Conservation (phyloP, 1,140 invertebrate species). For the Drosophila sechellia region DNA sequence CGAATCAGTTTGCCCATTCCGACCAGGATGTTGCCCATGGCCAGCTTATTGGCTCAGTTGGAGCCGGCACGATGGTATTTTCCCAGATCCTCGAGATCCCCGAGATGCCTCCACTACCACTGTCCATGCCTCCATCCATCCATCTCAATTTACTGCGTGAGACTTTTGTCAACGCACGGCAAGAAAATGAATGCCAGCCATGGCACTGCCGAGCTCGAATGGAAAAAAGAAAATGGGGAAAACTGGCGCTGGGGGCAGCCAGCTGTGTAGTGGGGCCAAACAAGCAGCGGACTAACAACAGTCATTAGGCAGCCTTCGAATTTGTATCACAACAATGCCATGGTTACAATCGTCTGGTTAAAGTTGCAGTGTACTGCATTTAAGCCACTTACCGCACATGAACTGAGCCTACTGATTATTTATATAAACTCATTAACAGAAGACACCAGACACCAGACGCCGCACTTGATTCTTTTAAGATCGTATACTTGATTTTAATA, state of each 20-base stretch:
- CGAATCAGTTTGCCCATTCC: slow-evolving; percentile 30
- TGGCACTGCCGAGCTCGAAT: background rate
- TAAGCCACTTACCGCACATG: no score
- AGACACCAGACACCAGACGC: no score
- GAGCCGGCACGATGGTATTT: slow-evolving; percentile 2
- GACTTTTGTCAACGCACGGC: slow-evolving; percentile 60
- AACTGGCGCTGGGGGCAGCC: background rate
- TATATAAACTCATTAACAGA: no score
- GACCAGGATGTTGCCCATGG: slow-evolving; percentile 19
- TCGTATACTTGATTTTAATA: no score
- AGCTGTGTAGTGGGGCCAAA: background rate
- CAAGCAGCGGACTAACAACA: background rate
- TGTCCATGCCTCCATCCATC: slow-evolving; percentile 29
- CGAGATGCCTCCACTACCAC: background rate
- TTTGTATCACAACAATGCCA: background rate
- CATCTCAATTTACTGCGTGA: slow-evolving; percentile 64
- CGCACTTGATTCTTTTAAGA: no score
- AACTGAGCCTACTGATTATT: no score
- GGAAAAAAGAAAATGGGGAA: slow-evolving; percentile 5
- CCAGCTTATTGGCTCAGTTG: slow-evolving; percentile 45
- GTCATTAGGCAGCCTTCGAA: slow-evolving; percentile 15
- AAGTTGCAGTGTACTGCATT: no score
- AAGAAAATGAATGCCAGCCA: slow-evolving; percentile 55
- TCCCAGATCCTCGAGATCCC: background rate
- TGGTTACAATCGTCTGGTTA: no score